Evolutionary conservation across 1,140 invertebrate genomes (phyloP), one percentile per base, ranked within the genome.

Genomic region (Brachionus asplanchnoidis): DNA sequence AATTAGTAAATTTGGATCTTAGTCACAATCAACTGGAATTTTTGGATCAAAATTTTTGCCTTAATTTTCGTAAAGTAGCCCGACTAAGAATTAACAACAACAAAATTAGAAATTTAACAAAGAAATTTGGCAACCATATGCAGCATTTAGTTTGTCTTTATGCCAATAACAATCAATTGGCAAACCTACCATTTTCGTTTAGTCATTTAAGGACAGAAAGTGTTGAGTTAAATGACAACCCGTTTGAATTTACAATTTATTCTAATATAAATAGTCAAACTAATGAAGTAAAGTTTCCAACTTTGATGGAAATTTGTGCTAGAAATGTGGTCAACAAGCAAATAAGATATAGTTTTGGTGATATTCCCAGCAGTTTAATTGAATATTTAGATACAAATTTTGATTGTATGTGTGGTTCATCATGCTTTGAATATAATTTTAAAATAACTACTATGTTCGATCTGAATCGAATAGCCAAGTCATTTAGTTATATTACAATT

Each of bases 361-460:
- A 82, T 14, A 82, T 82, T 12, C 79, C 79, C 5, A 40, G 12
- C 40, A 46, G 20, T 20, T 44, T 82, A 20, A 82, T 65, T 14
- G 79, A 82, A 36, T 82, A 65, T 65, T 26, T 82, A 12, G 14
- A 14, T 17, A 20, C 36, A n/a, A 60, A 68, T 68, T 42, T 36
- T 60, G 65, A 82, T 68, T 82, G 79, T 82, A 44, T 65, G 17
- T 82, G 79, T 26, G 79, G 79, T 46, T 36, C 17, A 9, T 68
- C 79, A 11, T 82, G 79, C 28, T 82, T 82, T 65, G 23, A 82
- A 23, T 82, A 82, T 23, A 82, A 82, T 46, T 82, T 82, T 46
- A 60, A 36, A 40, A n/a, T 60, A 40, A 68, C 65, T 3, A 17
- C 17, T 17, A 82, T 82, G 79, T 68, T 60, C 53, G 79, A 82